Percentiles rank a stretch among this genome's conserved stretches.
phyloP scores from a whole-genome alignment of 2,113 vertebrate species.

The Oxyruncus cristatus region DNA sequence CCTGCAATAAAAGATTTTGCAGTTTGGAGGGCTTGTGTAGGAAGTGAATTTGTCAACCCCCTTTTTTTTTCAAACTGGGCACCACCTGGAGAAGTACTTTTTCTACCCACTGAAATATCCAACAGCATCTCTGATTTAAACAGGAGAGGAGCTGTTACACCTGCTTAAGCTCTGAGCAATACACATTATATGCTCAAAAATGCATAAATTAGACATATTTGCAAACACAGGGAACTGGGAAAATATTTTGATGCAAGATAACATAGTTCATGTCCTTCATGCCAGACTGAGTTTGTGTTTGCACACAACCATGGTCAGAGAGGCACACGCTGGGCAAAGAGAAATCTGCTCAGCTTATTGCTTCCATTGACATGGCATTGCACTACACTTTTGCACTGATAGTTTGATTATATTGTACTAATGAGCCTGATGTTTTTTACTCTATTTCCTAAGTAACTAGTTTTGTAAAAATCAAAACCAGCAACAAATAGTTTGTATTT shows the following conservation, averaged over 20 bases:
- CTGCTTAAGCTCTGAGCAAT: background rate
- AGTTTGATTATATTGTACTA: background rate
- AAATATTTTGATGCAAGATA: background rate
- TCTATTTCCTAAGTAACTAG: background rate
- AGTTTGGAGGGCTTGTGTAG: background rate
- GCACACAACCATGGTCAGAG: background rate
- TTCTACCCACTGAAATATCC: background rate
- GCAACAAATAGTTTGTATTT: background rate
- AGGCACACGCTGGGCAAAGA: accelerated
- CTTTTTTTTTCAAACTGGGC: background rate
- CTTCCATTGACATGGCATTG: background rate
- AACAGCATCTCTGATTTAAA: background rate
- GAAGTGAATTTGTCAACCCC: background rate
- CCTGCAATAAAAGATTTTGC: background rate
- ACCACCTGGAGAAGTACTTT: background rate
- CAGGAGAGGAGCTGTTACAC: background rate
- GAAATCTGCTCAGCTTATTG: background rate
- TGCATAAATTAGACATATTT: background rate
- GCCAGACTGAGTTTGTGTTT: background rate
- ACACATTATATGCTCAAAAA: background rate
- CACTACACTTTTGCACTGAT: background rate
- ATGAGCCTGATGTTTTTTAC: background rate
- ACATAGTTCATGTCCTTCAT: background rate
- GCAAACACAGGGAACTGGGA: background rate
- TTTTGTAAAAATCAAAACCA: background rate